Evolutionary conservation across 2,797 vertebrate species (phyloP).

Genomic region (Coccyzus lansbergi): DNA sequence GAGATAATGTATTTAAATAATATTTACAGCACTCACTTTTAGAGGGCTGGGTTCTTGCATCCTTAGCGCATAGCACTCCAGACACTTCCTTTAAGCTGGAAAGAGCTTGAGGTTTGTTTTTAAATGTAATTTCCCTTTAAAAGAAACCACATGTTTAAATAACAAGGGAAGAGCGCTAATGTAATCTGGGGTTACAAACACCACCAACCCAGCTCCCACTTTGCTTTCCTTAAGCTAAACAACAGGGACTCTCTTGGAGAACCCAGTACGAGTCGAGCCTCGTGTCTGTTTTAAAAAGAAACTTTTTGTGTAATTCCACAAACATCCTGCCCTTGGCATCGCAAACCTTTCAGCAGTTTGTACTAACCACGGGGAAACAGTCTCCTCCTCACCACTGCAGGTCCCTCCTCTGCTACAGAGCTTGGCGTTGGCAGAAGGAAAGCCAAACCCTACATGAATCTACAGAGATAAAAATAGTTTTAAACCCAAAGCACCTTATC

Average conservation of each 20-base stretch:
- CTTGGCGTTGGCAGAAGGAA: not conserved
- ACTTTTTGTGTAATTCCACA: not conserved
- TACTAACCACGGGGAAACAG: not conserved
- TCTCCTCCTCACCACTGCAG: accelerated
- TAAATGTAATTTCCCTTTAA: constrained; percentile 34
- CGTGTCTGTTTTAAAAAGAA: not conserved
- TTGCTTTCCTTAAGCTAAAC: too few relatives aligned
- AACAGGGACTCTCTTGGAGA: not conserved
- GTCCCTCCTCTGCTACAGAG: not conserved
- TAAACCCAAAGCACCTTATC: not conserved
- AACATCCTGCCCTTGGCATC: not conserved
- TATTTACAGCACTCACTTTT: constrained; percentile 35
- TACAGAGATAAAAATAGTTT: accelerated
- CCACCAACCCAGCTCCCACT: not conserved
- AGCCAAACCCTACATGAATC: not conserved
- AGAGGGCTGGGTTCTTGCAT: not conserved
- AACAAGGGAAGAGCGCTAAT: not conserved
- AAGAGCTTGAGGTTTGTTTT: constrained; percentile 27
- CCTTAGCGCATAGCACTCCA: not conserved
- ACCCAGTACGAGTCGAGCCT: not conserved
- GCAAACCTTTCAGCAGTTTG: not conserved
- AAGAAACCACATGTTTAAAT: constrained; percentile 32
- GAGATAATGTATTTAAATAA: constrained; percentile 50
- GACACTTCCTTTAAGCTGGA: not conserved
- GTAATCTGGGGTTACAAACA: not conserved